Conservation (phyloP, 2,797 vertebrate genomes). For the Parauchenoglanis punctatus region DNA sequence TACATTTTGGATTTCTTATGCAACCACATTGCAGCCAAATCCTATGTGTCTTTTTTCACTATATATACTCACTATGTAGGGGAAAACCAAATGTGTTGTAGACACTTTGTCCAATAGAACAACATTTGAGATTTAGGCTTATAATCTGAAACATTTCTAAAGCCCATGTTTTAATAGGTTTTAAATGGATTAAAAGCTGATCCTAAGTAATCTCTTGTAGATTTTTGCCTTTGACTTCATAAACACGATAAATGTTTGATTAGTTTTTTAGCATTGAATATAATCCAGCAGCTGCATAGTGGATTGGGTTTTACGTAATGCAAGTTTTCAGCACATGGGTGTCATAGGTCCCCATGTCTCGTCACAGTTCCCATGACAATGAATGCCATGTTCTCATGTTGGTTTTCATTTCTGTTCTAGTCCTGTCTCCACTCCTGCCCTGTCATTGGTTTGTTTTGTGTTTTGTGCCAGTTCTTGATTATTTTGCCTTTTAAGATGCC, state of each 20-base stretch:
- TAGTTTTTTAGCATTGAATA: background rate
- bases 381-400: background rate
- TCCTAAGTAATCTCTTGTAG: background rate
- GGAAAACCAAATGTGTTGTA: background rate
- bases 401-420: background rate
- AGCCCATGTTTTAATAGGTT: background rate
- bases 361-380: background rate
- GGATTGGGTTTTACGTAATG: background rate
- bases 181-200: background rate
- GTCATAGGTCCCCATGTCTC: background rate
- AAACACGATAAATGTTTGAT: background rate
- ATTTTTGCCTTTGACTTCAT: background rate
- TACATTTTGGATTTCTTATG: background rate
- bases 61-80: background rate
- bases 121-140: background rate
- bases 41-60: background rate
- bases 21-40: background rate
- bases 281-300: background rate
- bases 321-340: background rate
- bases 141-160: background rate
- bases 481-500: background rate
- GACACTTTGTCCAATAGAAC: background rate
- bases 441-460: background rate
- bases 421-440: background rate
- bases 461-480: background rate